Percentiles rank a stretch among this genome's conserved stretches.
These are phyloP conservation scores for Etheostoma nigrum DNA, from an alignment of 2,797 vertebrate species.

Conservation along the genomic window DNA sequence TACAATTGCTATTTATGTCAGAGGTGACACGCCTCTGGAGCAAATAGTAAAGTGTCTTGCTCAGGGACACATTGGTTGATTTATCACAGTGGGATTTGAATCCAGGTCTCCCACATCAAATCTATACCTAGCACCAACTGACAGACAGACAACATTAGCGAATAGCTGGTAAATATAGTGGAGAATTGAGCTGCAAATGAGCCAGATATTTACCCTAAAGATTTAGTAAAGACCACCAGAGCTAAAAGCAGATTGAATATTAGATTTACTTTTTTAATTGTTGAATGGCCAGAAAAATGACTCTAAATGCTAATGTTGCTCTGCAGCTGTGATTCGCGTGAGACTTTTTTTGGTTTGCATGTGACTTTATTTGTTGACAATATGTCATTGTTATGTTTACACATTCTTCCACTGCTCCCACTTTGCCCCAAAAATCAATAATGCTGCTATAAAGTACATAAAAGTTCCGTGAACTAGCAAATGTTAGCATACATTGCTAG, in stretches of 20 bases:
- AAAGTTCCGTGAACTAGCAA: background rate
- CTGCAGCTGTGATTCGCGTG: background rate
- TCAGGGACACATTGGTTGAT: too few species aligned
- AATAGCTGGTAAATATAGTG: background rate
- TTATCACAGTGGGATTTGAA: too few species aligned
- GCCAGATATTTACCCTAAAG: too few species aligned
- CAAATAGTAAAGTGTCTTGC: too few species aligned
- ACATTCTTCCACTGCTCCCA: background rate
- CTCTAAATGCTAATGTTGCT: background rate
- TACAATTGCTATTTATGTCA: too few species aligned
- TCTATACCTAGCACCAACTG: background rate
- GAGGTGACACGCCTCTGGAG: too few species aligned
- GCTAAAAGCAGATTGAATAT: background rate
- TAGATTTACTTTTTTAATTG: background rate
- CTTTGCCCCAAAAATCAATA: background rate
- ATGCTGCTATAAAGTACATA: conserved; percentile 1
- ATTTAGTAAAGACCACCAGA: background rate
- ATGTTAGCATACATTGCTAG: background rate
- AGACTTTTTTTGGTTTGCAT: background rate
- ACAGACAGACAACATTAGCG: background rate
- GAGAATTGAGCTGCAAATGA: background rate
- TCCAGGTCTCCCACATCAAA: too few species aligned
- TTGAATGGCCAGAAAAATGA: background rate
- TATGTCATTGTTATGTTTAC: background rate
- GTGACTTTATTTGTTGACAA: background rate